Conservation (phyloP, 2,113 vertebrate genomes). For the Antechinus flavipes region DNA sequence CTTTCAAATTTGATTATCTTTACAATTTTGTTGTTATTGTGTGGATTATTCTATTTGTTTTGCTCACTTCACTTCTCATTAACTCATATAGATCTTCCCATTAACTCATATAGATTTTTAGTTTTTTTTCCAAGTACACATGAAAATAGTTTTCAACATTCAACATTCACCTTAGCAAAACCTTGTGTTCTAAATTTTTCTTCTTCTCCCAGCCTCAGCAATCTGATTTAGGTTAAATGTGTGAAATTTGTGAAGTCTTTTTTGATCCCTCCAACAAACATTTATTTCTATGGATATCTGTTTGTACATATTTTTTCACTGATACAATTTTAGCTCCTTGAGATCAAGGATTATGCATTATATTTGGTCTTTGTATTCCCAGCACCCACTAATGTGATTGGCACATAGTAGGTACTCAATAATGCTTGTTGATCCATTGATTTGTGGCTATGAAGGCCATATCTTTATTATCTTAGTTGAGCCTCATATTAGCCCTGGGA, state of each 20-base stretch:
- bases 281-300: background rate
- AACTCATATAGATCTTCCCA: too few relatives aligned
- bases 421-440: background rate
- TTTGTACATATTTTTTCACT: background rate
- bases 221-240: too few relatives aligned
- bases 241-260: background rate
- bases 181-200: too few relatives aligned
- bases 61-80: too few relatives aligned
- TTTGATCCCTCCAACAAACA: background rate
- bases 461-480: background rate
- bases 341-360: background rate
- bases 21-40: too few relatives aligned
- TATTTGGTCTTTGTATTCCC: conserved; percentile 9
- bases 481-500: background rate
- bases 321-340: background rate
- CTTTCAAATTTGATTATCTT: too few relatives aligned
- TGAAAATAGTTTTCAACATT: too few relatives aligned
- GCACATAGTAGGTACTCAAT: background rate
- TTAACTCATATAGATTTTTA: too few relatives aligned
- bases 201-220: too few relatives aligned
- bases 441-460: background rate
- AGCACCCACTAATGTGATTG: background rate
- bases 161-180: too few relatives aligned
- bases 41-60: too few relatives aligned
- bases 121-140: too few relatives aligned